These are phyloP conservation scores for Chaetops frenatus DNA, from an alignment of 2,113 vertebrate genomes.

Conservation along the genomic window DNA sequence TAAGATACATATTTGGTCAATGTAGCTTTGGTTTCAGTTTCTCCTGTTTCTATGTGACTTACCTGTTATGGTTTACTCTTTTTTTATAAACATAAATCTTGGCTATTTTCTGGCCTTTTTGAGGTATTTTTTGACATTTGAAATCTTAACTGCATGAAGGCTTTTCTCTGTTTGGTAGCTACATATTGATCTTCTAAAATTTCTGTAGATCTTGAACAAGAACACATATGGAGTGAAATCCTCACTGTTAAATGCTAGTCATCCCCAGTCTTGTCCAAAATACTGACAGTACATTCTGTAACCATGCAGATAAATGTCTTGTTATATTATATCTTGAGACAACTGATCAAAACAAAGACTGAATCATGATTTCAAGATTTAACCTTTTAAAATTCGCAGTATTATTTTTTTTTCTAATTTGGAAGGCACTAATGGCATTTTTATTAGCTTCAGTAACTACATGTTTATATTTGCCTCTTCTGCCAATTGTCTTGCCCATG, in stretches of 20 bases:
- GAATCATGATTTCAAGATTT: not conserved
- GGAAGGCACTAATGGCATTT: not conserved
- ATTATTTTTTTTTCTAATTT: not conserved
- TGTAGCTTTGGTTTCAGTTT: not conserved
- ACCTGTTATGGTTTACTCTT: not conserved
- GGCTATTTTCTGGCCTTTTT: not conserved
- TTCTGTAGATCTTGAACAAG: not conserved
- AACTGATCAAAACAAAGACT: not conserved
- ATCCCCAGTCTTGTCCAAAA: not conserved
- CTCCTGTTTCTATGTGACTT: not conserved
- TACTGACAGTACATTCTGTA: not conserved
- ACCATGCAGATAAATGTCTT: not conserved
- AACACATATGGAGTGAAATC: not conserved
- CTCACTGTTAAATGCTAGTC: not conserved
- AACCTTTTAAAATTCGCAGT: not conserved
- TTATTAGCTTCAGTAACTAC: not conserved
- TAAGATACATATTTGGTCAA: not conserved
- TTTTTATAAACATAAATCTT: not conserved
- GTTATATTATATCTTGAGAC: not conserved
- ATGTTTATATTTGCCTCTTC: not conserved
- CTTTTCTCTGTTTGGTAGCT: not conserved
- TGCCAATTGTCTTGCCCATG: not conserved
- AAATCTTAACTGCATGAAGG: not conserved
- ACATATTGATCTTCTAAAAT: not conserved
- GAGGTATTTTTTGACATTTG: not conserved